Evolutionary conservation across 1,140 invertebrate species (phyloP), one percentile per base, ranked within the genome.

Genomic region (Rhopalosiphum maidis): DNA sequence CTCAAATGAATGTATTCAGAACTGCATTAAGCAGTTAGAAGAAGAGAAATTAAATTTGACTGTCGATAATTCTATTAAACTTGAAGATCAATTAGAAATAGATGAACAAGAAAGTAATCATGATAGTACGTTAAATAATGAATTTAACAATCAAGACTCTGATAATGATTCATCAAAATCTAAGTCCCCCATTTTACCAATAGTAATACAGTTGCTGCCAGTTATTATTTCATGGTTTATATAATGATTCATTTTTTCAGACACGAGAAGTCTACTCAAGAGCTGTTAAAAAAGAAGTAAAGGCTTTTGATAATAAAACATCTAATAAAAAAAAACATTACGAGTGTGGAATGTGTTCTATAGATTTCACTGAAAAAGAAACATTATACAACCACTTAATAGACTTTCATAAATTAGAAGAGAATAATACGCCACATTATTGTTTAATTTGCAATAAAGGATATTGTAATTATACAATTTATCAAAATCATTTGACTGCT

Each of bases 381-480:
- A 55, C 48, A 86, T 37, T 93, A 35, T 93, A 54, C 21, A 30
- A 55, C 21, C 91, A 93, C 86, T 55, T 93, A 41, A 93, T 55
- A 30, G 82, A 86, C 22, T 30, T 55, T 6, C 91, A 93, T 55
- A 35, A 41, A 54, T 41, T 54, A 86, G 91, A 93, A 85, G 77
- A 55, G 21, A 85, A 83, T 37, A 93, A 93, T 35, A 93, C 48
- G 9, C 91, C 91, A 41, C 91, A 93, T 86, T 93, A 93, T 25
- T 93, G 91, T 86, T 1, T 93, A 30, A 55, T 86, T 41, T 93
- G 91, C 41, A 93, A 85, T 54, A 93, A 85, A 93, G 91, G 91
- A 30, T 93, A 85, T 93, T 93, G 48, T 43, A 85, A 15, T 60
- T 93, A 54, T 55, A 37, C 43, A 86, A n/a, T 54, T 18, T 93